Evolutionary conservation across 2,888 invertebrate genomes (phyloP).

Genomic region (Desoria tigrina): DNA sequence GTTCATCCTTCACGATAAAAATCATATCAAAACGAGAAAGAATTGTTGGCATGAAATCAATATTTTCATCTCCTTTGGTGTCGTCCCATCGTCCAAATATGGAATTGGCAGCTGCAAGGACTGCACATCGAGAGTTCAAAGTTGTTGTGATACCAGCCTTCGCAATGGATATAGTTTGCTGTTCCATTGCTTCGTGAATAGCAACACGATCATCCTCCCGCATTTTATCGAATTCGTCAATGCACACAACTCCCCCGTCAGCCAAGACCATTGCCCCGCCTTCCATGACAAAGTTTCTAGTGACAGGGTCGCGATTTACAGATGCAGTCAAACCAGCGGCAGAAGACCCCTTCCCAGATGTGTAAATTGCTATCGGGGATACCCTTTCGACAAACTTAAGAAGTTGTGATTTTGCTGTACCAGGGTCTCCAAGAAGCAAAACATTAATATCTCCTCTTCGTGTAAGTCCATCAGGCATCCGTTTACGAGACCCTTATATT

Average conservation of each 20-base stretch:
- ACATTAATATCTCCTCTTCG: slow-evolving; percentile 96
- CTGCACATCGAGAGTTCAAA: slow-evolving; percentile 95
- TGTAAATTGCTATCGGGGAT: slow-evolving; percentile 91
- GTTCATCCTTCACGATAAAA: slow-evolving; percentile 97
- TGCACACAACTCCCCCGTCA: slow-evolving; percentile 98
- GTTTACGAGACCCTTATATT: slow-evolving; percentile 71
- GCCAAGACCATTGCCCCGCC: slow-evolving; percentile 99
- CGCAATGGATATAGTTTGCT: slow-evolving; percentile 98
- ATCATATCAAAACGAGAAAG: slow-evolving; percentile 99
- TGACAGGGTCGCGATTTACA: slow-evolving; percentile 87
- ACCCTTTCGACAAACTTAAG: slow-evolving; percentile 96
- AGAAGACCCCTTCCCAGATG: slow-evolving; percentile 99
- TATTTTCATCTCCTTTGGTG: slow-evolving; percentile 94
- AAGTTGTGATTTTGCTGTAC: slow-evolving; percentile 98
- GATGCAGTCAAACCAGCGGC: slow-evolving; percentile 99
- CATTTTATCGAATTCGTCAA: slow-evolving; percentile 99
- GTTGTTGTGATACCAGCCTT: slow-evolving; percentile 99
- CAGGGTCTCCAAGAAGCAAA: slow-evolving; percentile 93
- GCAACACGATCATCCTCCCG: slow-evolving; percentile 97
- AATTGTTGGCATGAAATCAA: slow-evolving; percentile 99
- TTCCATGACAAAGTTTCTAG: slow-evolving; percentile 94
- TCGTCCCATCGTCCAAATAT: slow-evolving; percentile 99
- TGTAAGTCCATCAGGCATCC: slow-evolving; percentile 90
- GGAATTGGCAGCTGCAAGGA: slow-evolving; percentile 98
- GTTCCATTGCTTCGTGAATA: slow-evolving; percentile 99